Conservation (phyloP, 2,888 invertebrate species). For the Luperina testacea region DNA sequence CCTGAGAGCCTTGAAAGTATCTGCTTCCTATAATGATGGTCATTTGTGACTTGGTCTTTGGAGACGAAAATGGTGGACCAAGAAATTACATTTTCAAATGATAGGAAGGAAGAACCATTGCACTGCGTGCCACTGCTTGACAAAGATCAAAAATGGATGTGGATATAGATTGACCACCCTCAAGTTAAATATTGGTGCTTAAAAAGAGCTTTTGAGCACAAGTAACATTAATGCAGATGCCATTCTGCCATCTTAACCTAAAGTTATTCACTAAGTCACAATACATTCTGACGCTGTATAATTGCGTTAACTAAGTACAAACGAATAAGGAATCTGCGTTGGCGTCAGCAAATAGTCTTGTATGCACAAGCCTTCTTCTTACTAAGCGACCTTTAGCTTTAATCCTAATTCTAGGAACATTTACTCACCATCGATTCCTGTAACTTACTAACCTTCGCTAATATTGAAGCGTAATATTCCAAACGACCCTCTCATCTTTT, state of each 20-base stretch:
- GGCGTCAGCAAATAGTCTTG: neutral
- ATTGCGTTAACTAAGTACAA: neutral
- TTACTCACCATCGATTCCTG: neutral
- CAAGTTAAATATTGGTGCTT: neutral
- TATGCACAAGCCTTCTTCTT: neutral
- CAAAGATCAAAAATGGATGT: neutral
- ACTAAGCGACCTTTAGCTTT: neutral
- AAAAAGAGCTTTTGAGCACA: neutral
- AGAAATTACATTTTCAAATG: neutral
- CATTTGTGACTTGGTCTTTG: neutral
- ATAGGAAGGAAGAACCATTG: neutral
- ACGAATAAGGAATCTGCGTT: slow-evolving; percentile 10
- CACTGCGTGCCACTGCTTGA: neutral
- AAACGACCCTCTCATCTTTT: neutral
- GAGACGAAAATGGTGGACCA: neutral
- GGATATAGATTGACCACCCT: neutral
- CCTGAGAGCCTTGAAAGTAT: slow-evolving; percentile 11
- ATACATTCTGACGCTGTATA: slow-evolving; percentile 13
- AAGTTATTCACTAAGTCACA: slow-evolving; percentile 1
- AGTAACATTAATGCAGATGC: neutral
- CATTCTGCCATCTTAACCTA: slow-evolving; percentile 6
- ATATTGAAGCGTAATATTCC: neutral
- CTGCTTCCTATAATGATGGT: slow-evolving; percentile 33
- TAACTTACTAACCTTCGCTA: neutral
- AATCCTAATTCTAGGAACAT: slow-evolving; percentile 1